Conservation (phyloP, 2,797 vertebrate genomes). For the Mico argentatus region DNA sequence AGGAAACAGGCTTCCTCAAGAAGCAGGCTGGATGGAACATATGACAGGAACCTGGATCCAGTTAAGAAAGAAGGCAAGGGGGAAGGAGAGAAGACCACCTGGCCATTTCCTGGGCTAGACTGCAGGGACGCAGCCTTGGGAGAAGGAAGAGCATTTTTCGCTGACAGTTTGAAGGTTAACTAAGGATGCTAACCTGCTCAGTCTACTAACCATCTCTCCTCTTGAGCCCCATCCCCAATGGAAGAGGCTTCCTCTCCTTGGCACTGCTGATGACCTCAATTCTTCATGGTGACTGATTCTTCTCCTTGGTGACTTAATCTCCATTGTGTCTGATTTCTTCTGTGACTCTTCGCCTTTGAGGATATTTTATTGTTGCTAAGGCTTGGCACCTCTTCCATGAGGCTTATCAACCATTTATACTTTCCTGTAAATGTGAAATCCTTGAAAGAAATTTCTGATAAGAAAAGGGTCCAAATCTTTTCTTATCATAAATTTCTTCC, state of each 20-base stretch:
- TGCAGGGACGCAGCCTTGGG: not conserved
- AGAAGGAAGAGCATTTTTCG: not conserved
- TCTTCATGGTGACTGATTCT: not conserved
- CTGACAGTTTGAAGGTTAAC: not conserved
- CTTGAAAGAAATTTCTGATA: not conserved
- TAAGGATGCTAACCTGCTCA: not conserved
- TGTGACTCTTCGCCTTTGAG: not conserved
- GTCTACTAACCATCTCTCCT: not conserved
- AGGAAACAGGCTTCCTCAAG: not conserved
- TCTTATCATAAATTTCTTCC: not conserved
- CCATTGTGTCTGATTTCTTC: not conserved
- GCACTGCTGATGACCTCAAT: not conserved
- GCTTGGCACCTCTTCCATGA: not conserved
- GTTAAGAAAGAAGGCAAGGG: not conserved
- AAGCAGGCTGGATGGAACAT: not conserved
- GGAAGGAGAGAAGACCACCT: not conserved
- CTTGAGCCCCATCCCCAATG: too few relatives aligned
- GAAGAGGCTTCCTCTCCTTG: not conserved
- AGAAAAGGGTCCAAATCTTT: not conserved
- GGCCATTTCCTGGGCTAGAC: not conserved
- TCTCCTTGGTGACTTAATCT: not conserved
- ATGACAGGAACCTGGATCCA: not conserved
- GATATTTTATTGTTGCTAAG: not conserved
- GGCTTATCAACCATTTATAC: not conserved
- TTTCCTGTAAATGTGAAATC: not conserved